Conservation (phyloP, 1,140 invertebrate genomes). For the Streblospio benedicti region DNA sequence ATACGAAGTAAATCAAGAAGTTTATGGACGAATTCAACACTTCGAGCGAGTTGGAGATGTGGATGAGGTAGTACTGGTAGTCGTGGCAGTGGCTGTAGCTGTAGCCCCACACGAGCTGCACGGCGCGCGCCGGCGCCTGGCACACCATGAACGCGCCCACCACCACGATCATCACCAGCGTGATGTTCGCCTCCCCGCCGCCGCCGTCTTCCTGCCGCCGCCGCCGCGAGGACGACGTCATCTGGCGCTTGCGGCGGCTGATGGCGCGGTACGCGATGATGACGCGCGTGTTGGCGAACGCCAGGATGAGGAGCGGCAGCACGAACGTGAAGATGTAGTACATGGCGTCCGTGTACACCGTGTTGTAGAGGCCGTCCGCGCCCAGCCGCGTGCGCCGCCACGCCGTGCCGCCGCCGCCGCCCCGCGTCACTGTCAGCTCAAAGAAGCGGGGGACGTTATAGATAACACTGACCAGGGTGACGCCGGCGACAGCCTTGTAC, state of each 20-base stretch:
- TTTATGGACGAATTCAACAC: conserved; percentile 16
- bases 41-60: conserved; percentile 13
- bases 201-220: neutral
- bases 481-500: neutral
- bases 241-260: neutral
- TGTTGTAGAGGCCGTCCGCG: neutral
- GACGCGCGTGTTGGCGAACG: conserved; percentile 11
- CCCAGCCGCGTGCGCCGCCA: conserved; percentile 6
- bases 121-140: conserved; percentile 11
- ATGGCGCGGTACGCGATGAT: conserved; percentile 11
- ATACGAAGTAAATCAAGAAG: conserved; percentile 16
- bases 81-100: conserved; percentile 6
- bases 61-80: conserved; percentile 5
- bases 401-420: neutral
- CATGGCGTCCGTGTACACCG: conserved; percentile 7
- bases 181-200: conserved; percentile 11
- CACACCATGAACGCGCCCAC: conserved; percentile 11
- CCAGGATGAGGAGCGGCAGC: conserved; percentile 11
- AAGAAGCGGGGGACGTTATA: conserved; percentile 15
- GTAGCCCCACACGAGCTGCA: conserved; percentile 13
- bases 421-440: conserved; percentile 1
- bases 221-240: neutral
- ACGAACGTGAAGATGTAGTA: conserved; percentile 16
- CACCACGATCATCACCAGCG: conserved; percentile 16
- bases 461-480: neutral